These are phyloP conservation scores for Drosophila greeni DNA, from an alignment of 2,888 invertebrate species.

Conservation along the genomic window DNA sequence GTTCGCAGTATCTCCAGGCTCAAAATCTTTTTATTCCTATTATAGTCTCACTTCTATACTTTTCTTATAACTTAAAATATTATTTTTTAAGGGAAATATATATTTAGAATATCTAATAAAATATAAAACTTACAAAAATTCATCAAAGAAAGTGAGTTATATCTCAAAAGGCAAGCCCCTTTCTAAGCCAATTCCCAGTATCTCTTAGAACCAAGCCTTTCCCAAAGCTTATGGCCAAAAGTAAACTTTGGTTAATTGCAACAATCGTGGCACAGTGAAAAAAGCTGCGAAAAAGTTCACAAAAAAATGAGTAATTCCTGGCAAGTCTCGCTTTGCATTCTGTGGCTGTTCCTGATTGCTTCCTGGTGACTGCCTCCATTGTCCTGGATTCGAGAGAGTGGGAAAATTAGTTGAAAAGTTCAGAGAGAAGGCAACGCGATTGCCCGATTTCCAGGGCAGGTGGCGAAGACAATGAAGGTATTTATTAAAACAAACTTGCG, in stretches of 20 bases:
- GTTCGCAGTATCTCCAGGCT: too few species aligned
- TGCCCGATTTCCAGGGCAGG: slow-evolving; percentile 51
- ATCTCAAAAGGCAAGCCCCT: neutral
- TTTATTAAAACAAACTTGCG: slow-evolving; percentile 73
- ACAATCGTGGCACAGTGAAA: slow-evolving; percentile 26
- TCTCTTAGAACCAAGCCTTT: slow-evolving; percentile 16
- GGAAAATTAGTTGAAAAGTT: slow-evolving; percentile 61
- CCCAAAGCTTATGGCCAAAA: slow-evolving; percentile 6
- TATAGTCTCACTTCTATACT: too few species aligned
- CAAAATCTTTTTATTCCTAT: too few species aligned
- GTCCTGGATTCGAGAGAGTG: slow-evolving; percentile 55
- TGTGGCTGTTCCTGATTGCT: slow-evolving; percentile 61
- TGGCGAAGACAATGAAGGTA: slow-evolving; percentile 70
- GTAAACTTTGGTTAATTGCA: slow-evolving; percentile 55
- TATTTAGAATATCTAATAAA: neutral
- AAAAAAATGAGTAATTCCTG: slow-evolving; percentile 53
- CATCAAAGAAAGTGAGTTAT: neutral
- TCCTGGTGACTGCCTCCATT: slow-evolving; percentile 60
- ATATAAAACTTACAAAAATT: neutral
- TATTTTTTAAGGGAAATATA: too few species aligned
- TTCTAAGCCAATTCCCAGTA: neutral
- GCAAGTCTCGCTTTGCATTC: slow-evolving; percentile 42
- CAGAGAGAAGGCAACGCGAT: neutral
- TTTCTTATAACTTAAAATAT: neutral
- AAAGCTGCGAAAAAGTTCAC: slow-evolving; percentile 33